Evolutionary conservation across 2,888 invertebrate species (phyloP), one percentile per base, ranked within the genome.

Genomic region (Reticulitermes lucifugus): DNA sequence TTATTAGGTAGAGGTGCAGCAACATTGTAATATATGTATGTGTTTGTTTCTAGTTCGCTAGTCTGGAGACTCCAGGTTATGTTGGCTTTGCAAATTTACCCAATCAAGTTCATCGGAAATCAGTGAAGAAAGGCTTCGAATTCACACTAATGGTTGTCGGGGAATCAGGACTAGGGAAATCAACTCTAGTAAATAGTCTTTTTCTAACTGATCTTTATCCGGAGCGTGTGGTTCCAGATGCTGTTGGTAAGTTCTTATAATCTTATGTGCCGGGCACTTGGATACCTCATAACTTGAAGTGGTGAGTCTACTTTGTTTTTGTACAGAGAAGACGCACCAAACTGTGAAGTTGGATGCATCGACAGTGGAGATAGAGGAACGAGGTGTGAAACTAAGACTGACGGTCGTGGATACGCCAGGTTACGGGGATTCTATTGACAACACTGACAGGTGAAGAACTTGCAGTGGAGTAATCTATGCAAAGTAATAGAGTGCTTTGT

Each of bases 91-190:
- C 98, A 83, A 98, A 98, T 92, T 91, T 99, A 70, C 98, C 98
- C 2, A 98, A 98, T 91, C 98, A 98, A 91, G 98, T 99, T 46
- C 98, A 99, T 91, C 93, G 98, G 87, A 99, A 99, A 91, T 98
- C 98, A 0, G 98, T 98, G 84, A 99, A 99, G 91, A 98, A 98
- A 90, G 98, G 98, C 41, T 99, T 99, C 90, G 98, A 98, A 91
- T 99, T 99, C 90, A 98, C 98, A 0, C 92, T 99, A 21, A 98
- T 99, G 98, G 98, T 99, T 84, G 98, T 97, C 14, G 97, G 98
- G 65, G 94, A 95, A 90, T 96, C 97, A 89, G 98, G 98, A 0
- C 92, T 98, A 70, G 99, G 99, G 60, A 99, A 99, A 92, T 98
- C 98, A 0, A 99, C 99, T 0, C 92, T 99, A 80, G 98, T 99